These are phyloP conservation scores for Teleogryllus oceanicus DNA, from an alignment of 2,888 invertebrate species.

Conservation along the genomic window DNA sequence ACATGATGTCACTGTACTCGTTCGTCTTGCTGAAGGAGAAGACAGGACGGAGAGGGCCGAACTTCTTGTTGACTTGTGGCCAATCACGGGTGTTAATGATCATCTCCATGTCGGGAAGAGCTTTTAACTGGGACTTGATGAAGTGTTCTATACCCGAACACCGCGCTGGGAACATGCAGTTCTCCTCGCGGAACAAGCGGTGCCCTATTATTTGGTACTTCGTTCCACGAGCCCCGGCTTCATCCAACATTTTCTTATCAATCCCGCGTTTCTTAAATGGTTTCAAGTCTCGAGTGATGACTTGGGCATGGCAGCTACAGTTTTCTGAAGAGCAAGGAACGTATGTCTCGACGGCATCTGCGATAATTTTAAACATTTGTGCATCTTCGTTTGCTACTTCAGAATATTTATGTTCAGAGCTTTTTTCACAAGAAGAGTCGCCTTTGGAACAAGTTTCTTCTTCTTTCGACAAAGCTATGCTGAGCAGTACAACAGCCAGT, in stretches of 20 bases:
- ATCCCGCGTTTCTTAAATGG: slow-evolving; percentile 67
- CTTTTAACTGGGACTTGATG: slow-evolving; percentile 62
- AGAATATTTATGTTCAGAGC: neutral
- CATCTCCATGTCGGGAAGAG: slow-evolving; percentile 79
- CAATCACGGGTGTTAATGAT: slow-evolving; percentile 88
- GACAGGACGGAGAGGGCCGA: slow-evolving; percentile 67
- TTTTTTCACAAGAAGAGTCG: neutral
- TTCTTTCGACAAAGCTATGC: too few relatives aligned
- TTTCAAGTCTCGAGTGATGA: slow-evolving; percentile 65
- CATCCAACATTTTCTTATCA: slow-evolving; percentile 59
- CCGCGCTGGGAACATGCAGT: slow-evolving; percentile 89
- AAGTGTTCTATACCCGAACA: slow-evolving; percentile 91
- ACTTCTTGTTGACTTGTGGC: slow-evolving; percentile 74
- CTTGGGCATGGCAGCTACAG: slow-evolving; percentile 62
- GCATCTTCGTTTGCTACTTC: neutral
- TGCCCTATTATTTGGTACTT: slow-evolving; percentile 81
- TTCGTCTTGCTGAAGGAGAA: slow-evolving; percentile 92
- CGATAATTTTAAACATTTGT: neutral
- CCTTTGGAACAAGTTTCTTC: too few relatives aligned
- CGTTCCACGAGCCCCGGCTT: slow-evolving; percentile 57
- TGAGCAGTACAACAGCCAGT: too few relatives aligned
- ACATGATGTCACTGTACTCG: slow-evolving; percentile 86
- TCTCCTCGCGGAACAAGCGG: slow-evolving; percentile 72
- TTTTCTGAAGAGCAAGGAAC: slow-evolving; percentile 43
- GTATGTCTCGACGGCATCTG: slow-evolving; percentile 30